A percentile compares a stretch with the other conserved stretches of the same genome.
Evolutionary conservation across 2,113 vertebrate species (phyloP).

Genomic region (Oncorhynchus masou): DNA sequence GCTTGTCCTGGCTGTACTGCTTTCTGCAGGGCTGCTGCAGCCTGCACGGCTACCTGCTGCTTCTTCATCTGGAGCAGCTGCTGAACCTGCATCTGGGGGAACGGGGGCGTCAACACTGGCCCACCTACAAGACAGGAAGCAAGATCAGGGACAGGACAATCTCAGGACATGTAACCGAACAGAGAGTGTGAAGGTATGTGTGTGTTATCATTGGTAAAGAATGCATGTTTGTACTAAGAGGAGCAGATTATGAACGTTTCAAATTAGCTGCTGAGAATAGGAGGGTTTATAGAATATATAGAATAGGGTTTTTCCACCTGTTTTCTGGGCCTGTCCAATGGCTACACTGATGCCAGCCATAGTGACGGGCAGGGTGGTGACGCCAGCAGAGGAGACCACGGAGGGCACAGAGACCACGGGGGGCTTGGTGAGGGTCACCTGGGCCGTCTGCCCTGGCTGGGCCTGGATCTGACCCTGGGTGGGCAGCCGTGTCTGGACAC

Average conservation of each 20-base stretch:
- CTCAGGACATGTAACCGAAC: not conserved
- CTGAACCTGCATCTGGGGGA: slow-evolving; percentile 73
- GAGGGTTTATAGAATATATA: not conserved
- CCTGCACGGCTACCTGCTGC: slow-evolving; percentile 72
- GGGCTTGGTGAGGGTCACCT: slow-evolving; percentile 88
- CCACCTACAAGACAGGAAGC: slow-evolving; percentile 64
- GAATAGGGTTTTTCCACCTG: slow-evolving; percentile 55
- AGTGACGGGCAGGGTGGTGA: slow-evolving; percentile 84
- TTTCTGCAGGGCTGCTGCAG: slow-evolving; percentile 79
- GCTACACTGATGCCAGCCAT: slow-evolving; percentile 86
- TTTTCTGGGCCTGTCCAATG: slow-evolving; percentile 82
- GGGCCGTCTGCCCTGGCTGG: slow-evolving; percentile 79
- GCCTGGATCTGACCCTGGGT: slow-evolving; percentile 79
- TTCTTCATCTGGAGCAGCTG: slow-evolving; percentile 79
- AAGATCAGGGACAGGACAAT: not conserved
- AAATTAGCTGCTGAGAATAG: not conserved
- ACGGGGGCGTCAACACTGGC: slow-evolving; percentile 75
- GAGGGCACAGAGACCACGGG: slow-evolving; percentile 85
- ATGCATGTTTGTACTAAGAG: not conserved
- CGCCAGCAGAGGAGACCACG: slow-evolving; percentile 84
- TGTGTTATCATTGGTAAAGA: not conserved
- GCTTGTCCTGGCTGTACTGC: slow-evolving; percentile 80
- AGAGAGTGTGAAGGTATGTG: not conserved
- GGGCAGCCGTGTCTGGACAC: slow-evolving; percentile 77
- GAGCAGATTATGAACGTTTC: not conserved